Evolutionary conservation across 2,888 invertebrate species (phyloP), one percentile per base, ranked within the genome.

Genomic region (Saturnia japonica): DNA sequence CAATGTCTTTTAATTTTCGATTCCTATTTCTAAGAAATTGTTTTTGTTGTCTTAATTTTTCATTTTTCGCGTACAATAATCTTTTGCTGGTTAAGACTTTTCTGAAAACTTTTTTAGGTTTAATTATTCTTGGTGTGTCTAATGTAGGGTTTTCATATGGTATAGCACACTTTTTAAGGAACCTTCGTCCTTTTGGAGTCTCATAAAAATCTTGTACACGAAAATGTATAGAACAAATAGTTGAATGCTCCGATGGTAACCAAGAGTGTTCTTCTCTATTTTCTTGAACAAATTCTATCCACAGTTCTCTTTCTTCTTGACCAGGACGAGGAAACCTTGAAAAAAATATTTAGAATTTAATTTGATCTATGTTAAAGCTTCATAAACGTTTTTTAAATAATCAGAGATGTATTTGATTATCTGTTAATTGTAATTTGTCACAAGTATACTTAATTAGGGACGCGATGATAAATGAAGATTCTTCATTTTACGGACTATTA

Each of bases 281-380:
- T 8, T 75, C 76, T 62, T 76, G 78, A 6, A 78, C 77, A 73
- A 78, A 78, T 75, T 70, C 72, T 22, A 80, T 77, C 78, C 79
- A 79, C 67, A 64, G n/a, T 68, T 76, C 76, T 68, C 78, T 73
- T 68, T 72, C 72, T 68, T 75, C 73, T 70, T 72, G 71, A 47
- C 71, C 71, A 3, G 68, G 71, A 2, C 74, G 73, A 47, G 72
- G 74, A 74, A 78, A 75, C 68, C 77, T 78, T 42, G 16, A 62
- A 70, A 54, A 28, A 28, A 60, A 60, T 60, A 60, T 28, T 6
- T 22, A 22, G 1, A 22, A 54, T 54, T 54, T 22, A 54, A 54
- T 1, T 54, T 9, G 22, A n/a, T n/a, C n/a, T n/a, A n/a, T n/a
- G n/a, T n/a, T n/a, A n/a, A n/a, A n/a, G n/a, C n/a, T n/a, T n/a